These are phyloP conservation scores for Artemia sinica DNA, from an alignment of 2,888 invertebrate species.

Conservation along the genomic window DNA sequence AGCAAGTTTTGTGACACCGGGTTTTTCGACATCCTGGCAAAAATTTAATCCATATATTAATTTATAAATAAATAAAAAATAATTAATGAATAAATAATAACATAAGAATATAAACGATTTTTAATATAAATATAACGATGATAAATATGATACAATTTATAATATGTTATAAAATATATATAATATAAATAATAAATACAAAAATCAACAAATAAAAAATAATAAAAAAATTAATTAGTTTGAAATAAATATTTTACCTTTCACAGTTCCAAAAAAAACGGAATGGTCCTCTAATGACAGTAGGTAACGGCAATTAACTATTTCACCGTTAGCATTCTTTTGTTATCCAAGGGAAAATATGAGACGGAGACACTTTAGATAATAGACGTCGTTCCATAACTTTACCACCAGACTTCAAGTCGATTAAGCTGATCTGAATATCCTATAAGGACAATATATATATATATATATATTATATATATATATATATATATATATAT, in stretches of 20 bases:
- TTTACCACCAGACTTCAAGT: slow-evolving; percentile 32
- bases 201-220: slow-evolving; percentile 25
- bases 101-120: no score
- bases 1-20: no score
- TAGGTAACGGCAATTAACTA: slow-evolving; percentile 43
- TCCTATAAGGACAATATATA: slow-evolving; percentile 31
- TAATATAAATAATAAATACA: no score
- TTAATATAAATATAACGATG: no score
- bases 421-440: slow-evolving; percentile 35
- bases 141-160: no score
- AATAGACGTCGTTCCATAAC: slow-evolving; percentile 33
- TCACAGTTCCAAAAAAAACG: slow-evolving; percentile 45
- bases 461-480: no score
- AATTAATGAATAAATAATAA: no score
- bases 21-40: no score
- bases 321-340: slow-evolving; percentile 37
- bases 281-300: slow-evolving; percentile 48
- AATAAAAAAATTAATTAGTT: neutral
- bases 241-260: slow-evolving; percentile 31
- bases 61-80: no score
- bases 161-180: no score
- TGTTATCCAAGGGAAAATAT: neutral
- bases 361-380: neutral
- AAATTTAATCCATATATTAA: no score
- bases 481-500: no score